These are phyloP conservation scores for Lacanobia wlatinum DNA, from an alignment of 2,888 invertebrate species.

Conservation along the genomic window DNA sequence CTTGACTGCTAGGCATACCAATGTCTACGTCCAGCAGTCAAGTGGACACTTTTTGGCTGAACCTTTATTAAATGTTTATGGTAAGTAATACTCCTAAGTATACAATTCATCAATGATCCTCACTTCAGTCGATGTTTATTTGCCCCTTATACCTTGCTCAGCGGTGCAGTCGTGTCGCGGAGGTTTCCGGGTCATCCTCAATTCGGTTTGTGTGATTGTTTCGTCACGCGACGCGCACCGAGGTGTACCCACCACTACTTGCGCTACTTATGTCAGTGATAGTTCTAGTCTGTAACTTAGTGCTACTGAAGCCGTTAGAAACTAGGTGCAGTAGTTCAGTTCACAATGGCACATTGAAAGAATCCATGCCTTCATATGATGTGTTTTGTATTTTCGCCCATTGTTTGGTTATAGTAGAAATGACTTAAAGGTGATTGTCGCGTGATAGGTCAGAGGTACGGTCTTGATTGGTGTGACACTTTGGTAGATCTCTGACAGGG, in stretches of 20 bases:
- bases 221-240: constrained; percentile 67
- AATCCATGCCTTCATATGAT: neutral
- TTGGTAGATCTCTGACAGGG: neutral
- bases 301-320: constrained; percentile 7
- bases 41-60: too few species aligned
- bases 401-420: constrained; percentile 17
- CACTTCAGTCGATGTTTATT: neutral
- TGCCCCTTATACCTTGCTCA: constrained; percentile 50
- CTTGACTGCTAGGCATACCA: too few species aligned
- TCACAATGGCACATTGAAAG: constrained; percentile 17
- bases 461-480: constrained; percentile 29
- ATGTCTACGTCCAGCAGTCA: too few species aligned
- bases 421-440: constrained; percentile 5
- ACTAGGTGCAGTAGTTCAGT: neutral
- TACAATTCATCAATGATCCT: neutral
- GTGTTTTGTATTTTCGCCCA: constrained; percentile 19
- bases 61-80: too few species aligned
- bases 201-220: constrained; percentile 67
- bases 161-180: constrained; percentile 50
- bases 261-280: constrained; percentile 44
- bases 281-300: constrained; percentile 17
- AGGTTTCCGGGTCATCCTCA: constrained; percentile 74
- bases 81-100: too few species aligned
- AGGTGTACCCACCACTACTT: constrained; percentile 47
- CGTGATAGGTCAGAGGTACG: constrained; percentile 57